phyloP scores from a whole-genome alignment of 1,140 invertebrate genomes.

The Micrasema minimum region DNA sequence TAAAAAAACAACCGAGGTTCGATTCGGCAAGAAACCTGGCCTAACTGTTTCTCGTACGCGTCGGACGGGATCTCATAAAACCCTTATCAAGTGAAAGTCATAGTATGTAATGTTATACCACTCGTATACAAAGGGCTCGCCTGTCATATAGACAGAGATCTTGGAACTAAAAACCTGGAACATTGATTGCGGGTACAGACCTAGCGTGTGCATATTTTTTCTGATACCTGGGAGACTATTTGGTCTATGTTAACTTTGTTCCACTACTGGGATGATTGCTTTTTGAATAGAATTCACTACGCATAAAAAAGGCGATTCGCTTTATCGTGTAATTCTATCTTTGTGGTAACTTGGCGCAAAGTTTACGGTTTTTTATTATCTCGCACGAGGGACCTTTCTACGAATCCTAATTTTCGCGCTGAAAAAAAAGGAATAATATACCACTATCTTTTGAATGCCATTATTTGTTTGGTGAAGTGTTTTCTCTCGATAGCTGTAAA shows the following conservation, averaged over 20 bases:
- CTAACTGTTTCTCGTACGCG: conserved; percentile 39
- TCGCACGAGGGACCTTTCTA: conserved; percentile 10
- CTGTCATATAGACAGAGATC: conserved; percentile 40
- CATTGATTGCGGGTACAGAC: conserved; percentile 35
- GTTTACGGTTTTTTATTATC: conserved; percentile 25
- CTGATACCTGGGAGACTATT: conserved; percentile 6
- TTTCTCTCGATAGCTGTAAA: no score
- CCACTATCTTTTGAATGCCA: no score
- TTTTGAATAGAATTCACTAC: conserved; percentile 39
- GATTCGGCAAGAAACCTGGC: conserved; percentile 28
- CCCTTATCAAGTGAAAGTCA: conserved; percentile 48
- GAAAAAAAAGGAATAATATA: no score
- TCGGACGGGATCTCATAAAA: conserved; percentile 50
- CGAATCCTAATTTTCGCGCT: neutral
- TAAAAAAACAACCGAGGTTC: conserved; percentile 15
- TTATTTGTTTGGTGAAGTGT: no score
- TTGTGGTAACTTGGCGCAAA: conserved; percentile 27
- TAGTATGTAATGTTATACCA: conserved; percentile 1
- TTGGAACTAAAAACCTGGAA: conserved; percentile 32
- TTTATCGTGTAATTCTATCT: conserved; percentile 29
- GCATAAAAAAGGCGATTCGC: conserved; percentile 34
- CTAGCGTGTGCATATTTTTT: conserved; percentile 27
- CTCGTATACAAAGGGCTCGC: conserved; percentile 44
- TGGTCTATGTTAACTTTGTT: conserved; percentile 45
- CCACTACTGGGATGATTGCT: conserved; percentile 42